Conservation (phyloP, 2,888 invertebrate species). For the Prosopocoilus inquinatus region DNA sequence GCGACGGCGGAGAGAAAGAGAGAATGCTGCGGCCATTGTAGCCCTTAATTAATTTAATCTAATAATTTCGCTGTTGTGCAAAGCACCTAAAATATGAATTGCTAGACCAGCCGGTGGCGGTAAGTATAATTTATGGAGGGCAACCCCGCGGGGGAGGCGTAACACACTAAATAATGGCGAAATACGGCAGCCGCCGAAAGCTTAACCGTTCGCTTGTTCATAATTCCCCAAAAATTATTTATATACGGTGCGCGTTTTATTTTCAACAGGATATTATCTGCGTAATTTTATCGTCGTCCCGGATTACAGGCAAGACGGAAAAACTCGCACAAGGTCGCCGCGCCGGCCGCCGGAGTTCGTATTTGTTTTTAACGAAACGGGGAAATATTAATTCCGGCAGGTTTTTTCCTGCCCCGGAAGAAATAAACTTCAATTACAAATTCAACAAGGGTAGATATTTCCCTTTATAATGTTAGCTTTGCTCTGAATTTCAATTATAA, state of each 20-base stretch:
- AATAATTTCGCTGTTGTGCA: constrained; percentile 32
- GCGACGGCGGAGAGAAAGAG: not conserved
- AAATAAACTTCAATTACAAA: too few species aligned
- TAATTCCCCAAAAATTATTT: constrained; percentile 9
- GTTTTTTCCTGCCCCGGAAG: too few species aligned
- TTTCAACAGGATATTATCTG: constrained; percentile 7
- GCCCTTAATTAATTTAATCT: constrained; percentile 31
- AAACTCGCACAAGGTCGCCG: too few species aligned
- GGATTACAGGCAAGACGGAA: too few species aligned
- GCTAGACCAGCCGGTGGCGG: constrained; percentile 28
- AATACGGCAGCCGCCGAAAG: constrained; percentile 20
- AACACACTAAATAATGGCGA: constrained; percentile 27
- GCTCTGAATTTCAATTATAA: not conserved
- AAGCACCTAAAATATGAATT: constrained; percentile 31
- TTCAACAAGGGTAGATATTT: too few species aligned
- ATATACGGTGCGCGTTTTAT: constrained; percentile 5
- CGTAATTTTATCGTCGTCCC: not conserved
- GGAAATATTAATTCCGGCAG: not conserved
- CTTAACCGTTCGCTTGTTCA: constrained; percentile 4
- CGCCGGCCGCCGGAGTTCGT: not conserved
- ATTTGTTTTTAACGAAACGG: not conserved
- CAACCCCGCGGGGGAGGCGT: constrained; percentile 18
- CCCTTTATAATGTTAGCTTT: not conserved
- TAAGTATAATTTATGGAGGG: constrained; percentile 27
- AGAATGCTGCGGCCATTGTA: constrained; percentile 14